Conservation (phyloP, 1,140 invertebrate genomes). For the Pogonomyrmex californicus region DNA sequence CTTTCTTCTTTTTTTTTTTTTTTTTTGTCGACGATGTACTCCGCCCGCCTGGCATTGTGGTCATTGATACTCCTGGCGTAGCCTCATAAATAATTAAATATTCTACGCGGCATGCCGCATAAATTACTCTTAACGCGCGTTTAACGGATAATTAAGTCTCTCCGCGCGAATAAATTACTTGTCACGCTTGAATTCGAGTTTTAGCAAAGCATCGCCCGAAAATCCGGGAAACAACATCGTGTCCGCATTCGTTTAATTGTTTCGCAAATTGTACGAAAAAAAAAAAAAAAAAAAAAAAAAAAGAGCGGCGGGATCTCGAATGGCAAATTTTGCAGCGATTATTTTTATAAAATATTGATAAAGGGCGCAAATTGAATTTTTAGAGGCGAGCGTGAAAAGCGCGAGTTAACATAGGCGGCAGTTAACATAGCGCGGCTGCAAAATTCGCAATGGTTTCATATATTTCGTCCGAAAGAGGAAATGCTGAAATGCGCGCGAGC, state of each 20-base stretch:
- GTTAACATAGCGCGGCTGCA: conserved; percentile 24
- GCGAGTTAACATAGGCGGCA: conserved; percentile 25
- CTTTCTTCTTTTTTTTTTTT: background rate
- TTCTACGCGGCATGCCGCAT: conserved; percentile 40
- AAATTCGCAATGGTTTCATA: conserved; percentile 15
- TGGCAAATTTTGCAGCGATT: background rate
- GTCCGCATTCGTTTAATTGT: background rate
- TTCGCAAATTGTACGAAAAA: background rate
- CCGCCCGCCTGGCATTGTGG: background rate
- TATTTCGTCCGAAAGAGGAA: conserved; percentile 27
- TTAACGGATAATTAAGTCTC: conserved; percentile 62
- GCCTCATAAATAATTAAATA: conserved; percentile 61
- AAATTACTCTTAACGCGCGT: conserved; percentile 55
- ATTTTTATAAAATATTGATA: conserved; percentile 6
- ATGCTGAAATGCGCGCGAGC: conserved; percentile 28
- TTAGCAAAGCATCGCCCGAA: background rate
- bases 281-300: background rate
- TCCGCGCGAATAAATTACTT: conserved; percentile 47
- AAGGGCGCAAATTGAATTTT: conserved; percentile 46
- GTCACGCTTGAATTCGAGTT: conserved; percentile 19
- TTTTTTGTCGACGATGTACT: conserved; percentile 5
- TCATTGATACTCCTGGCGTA: conserved; percentile 20
- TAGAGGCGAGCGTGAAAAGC: conserved; percentile 12
- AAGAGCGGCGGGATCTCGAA: background rate
- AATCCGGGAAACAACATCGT: background rate